Percentiles rank a stretch among this genome's conserved stretches.
Conservation (phyloP, 2,113 vertebrate species). For the Corythornis madagascariensis region DNA sequence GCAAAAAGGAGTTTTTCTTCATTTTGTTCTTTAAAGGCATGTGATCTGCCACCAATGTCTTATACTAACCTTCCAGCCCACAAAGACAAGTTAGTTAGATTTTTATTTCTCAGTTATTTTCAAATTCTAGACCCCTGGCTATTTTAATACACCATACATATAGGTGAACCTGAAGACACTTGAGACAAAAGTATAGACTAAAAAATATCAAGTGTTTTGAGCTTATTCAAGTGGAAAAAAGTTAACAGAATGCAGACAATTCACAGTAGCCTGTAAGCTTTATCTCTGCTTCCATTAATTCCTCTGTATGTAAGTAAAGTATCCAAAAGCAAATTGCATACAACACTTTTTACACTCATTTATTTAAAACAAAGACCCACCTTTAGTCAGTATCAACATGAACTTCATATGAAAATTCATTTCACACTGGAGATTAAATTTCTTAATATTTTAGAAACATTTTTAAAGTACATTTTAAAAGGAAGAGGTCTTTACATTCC, state of each 20-base stretch:
- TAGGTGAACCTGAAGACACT: neutral
- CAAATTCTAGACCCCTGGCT: neutral
- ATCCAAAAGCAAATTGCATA: neutral
- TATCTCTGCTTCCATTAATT: neutral
- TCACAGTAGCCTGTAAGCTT: neutral
- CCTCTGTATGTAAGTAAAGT: neutral
- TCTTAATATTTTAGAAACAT: neutral
- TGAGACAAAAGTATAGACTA: neutral
- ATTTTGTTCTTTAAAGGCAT: neutral
- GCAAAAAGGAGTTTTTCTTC: neutral
- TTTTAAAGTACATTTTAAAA: neutral
- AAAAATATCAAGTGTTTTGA: neutral
- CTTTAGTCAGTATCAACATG: neutral
- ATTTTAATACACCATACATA: neutral
- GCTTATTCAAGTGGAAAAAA: neutral
- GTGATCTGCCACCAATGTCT: neutral
- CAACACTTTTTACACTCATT: neutral
- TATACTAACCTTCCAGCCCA: neutral
- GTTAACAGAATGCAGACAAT: neutral
- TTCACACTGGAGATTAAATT: neutral
- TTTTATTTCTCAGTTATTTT: neutral
- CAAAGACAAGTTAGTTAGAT: accelerated
- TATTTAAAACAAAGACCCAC: neutral
- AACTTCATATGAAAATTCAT: neutral
- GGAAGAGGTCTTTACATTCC: neutral